Conservation (phyloP, 2,888 invertebrate species). For the Parnassius mnemosyne region DNA sequence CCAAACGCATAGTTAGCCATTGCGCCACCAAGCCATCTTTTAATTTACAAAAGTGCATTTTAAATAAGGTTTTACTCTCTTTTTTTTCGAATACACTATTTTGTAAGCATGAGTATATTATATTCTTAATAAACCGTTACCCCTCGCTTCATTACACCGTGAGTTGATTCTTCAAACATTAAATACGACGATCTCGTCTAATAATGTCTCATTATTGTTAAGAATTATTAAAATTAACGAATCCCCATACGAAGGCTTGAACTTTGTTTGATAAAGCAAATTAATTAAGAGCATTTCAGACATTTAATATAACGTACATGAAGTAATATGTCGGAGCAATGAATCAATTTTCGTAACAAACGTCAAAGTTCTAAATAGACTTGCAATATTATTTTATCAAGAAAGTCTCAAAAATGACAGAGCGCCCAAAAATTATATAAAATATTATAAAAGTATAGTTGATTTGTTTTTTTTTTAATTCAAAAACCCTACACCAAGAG, state of each 20-base stretch:
- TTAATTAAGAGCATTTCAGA: constrained; percentile 25
- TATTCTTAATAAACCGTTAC: constrained; percentile 48
- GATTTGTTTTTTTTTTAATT: too few relatives aligned
- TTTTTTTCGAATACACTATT: background rate
- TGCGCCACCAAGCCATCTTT: too few relatives aligned
- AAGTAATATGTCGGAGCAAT: constrained; percentile 12
- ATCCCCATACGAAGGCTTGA: constrained; percentile 29
- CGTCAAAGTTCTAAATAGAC: background rate
- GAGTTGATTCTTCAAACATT: constrained; percentile 70
- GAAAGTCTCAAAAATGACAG: too few relatives aligned
- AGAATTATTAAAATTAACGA: constrained; percentile 63
- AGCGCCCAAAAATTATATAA: too few relatives aligned
- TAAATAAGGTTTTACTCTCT: too few relatives aligned
- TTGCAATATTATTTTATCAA: background rate
- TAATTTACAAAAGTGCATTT: too few relatives aligned
- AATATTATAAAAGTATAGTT: too few relatives aligned
- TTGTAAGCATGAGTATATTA: background rate
- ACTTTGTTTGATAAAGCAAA: constrained; percentile 23
- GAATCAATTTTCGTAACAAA: constrained; percentile 4
- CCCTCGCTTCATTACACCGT: constrained; percentile 59
- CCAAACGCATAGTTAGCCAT: too few relatives aligned
- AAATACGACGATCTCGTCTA: constrained; percentile 61
- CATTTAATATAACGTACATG: constrained; percentile 14
- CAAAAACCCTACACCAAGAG: too few relatives aligned
- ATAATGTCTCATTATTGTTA: constrained; percentile 73